phyloP scores from a whole-genome alignment of 2,113 vertebrate genomes.

The Aegotheles bennettii region DNA sequence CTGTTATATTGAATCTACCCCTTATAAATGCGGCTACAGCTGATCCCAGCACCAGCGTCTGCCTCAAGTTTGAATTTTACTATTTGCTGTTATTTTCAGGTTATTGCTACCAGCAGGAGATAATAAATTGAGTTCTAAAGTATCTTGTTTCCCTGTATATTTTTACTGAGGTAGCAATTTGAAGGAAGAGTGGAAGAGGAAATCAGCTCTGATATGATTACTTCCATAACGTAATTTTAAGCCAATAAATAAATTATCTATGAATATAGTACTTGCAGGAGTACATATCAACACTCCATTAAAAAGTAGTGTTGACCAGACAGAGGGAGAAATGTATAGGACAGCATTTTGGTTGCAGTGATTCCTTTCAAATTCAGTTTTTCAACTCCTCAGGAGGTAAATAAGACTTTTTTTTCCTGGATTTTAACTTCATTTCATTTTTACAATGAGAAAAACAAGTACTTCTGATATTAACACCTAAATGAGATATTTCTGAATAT shows the following conservation, averaged over 20 bases:
- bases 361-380: neutral
- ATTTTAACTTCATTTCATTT: neutral
- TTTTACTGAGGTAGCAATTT: constrained; percentile 29
- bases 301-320: neutral
- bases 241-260: constrained; percentile 54
- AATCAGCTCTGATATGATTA: constrained; percentile 2
- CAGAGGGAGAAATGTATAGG: neutral
- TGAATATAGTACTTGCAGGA: constrained; percentile 13
- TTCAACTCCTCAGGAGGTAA: neutral
- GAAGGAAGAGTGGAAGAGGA: neutral
- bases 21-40: constrained; percentile 26
- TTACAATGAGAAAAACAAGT: neutral
- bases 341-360: neutral
- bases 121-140: constrained; percentile 58
- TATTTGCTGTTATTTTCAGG: constrained; percentile 49
- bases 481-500: neutral
- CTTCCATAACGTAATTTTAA: constrained; percentile 48
- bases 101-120: constrained; percentile 53
- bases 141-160: constrained; percentile 36
- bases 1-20: constrained; percentile 24
- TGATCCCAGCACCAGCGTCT: constrained; percentile 23
- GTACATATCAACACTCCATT: neutral
- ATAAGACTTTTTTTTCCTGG: neutral
- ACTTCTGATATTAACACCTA: neutral
- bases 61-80: constrained; percentile 50